Base-by-base conservation (phyloP, 2,888 invertebrate genomes). In the Polyommatus iphigenia region DNA sequence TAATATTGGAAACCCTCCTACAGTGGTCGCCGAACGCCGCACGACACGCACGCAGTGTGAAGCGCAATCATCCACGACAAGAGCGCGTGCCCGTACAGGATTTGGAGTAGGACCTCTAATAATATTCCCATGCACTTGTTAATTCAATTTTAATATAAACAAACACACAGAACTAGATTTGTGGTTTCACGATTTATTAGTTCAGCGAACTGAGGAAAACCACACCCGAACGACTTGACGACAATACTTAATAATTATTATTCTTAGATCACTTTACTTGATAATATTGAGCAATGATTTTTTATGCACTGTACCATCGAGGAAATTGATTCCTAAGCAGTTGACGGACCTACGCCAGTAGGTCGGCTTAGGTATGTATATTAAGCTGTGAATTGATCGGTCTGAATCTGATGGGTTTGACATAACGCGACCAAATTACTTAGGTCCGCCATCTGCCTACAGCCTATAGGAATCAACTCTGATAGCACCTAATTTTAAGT, bases 11-110 rank as follows among this genome's bases (percentile, higher is more conserved):
- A 41, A 36, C 32, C 36, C 10, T 2, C 10, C 2, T 57, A n/a
- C 57, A 7, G n/a, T 57, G n/a, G 18, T 57, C 15, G 57, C n/a
- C 7, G 20, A 59, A 8, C n/a, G 20, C 15, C 29, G 67, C 29
- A 67, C 20, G 15, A 0, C 29, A 2, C 67, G 67, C 29, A 15
- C 67, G 29, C 29, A 5, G 29, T 29, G 67, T 67, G 67, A 67
- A 67, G 67, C 67, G 29, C 67, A 29, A 67, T 13, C 13, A 67
- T 5, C 29, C 67, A 67, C 67, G 67, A 67, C 67, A 29, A 67
- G 29, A 67, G 29, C 67, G 67, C 67, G 67, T 67, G 67, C 67
- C 67, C 29, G 10, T 67, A 13, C 67, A 67, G 67, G 67, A 67
- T 67, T 29, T 29, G 10, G 62, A 29, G n/a, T 59, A n/a, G 67